phyloP scores from a whole-genome alignment of 2,113 vertebrate genomes.

The Variabilichromis moorii region DNA sequence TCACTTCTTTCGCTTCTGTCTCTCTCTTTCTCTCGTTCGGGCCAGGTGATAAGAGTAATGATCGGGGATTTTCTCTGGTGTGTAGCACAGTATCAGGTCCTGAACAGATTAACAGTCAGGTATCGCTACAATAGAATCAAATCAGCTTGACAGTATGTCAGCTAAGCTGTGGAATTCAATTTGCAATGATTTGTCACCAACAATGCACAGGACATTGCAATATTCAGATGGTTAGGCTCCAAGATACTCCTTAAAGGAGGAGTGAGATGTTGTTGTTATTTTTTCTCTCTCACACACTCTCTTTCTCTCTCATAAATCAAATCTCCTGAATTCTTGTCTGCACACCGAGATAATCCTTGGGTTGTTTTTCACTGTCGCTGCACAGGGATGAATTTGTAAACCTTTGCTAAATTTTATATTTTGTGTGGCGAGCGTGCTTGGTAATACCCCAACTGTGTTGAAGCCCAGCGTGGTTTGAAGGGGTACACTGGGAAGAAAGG shows the following conservation, averaged over 20 bases:
- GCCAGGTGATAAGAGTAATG: constrained; percentile 50
- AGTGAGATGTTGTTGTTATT: constrained; percentile 8
- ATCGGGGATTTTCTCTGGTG: constrained; percentile 53
- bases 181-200: constrained; percentile 60
- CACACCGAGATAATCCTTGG: constrained; percentile 62
- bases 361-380: constrained; percentile 56
- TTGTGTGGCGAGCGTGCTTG: constrained; percentile 18
- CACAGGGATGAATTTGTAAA: constrained; percentile 57
- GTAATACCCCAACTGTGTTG: constrained; percentile 27
- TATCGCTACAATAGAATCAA: constrained; percentile 51
- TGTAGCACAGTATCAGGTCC: constrained; percentile 31
- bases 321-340: constrained; percentile 64
- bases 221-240: constrained; percentile 36
- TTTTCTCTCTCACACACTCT: not conserved
- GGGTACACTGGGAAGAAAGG: constrained; percentile 35
- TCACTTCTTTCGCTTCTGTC: not conserved
- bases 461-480: constrained; percentile 35
- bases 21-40: not conserved
- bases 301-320: constrained; percentile 59
- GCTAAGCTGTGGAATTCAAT: constrained; percentile 54
- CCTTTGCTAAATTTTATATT: constrained; percentile 30
- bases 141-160: constrained; percentile 49
- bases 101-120: constrained; percentile 47
- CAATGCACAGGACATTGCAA: constrained; percentile 37
- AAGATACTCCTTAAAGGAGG: constrained; percentile 7